These are phyloP conservation scores for Crocallis elinguaria DNA, from an alignment of 2,888 invertebrate species.

Conservation along the genomic window DNA sequence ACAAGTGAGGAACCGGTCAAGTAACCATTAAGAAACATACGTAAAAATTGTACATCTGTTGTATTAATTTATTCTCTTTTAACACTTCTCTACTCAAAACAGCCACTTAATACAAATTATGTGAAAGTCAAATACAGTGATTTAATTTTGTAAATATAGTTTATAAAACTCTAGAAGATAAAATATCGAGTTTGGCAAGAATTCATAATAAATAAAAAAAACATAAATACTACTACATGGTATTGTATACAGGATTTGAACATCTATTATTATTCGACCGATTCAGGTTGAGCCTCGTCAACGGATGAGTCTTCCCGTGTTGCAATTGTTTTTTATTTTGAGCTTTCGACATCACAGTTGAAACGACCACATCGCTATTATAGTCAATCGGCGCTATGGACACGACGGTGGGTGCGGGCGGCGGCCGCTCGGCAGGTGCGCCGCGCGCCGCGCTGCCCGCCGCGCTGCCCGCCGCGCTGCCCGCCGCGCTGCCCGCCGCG, in stretches of 20 bases:
- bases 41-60: constrained; percentile 80
- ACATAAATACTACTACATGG: constrained; percentile 89
- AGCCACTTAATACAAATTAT: constrained; percentile 78
- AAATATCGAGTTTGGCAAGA: constrained; percentile 85
- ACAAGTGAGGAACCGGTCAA: not conserved
- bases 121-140: constrained; percentile 81
- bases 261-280: constrained; percentile 88
- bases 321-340: constrained; percentile 93
- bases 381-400: constrained; percentile 75
- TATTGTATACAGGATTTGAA: constrained; percentile 94
- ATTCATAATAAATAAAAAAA: constrained; percentile 82
- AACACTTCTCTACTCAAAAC: constrained; percentile 80
- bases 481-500: too few species aligned
- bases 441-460: constrained; percentile 41
- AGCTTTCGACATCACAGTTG: constrained; percentile 89
- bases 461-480: constrained; percentile 30
- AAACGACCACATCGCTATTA: constrained; percentile 85
- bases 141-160: constrained; percentile 82
- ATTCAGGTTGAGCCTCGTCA: constrained; percentile 92
- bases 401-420: constrained; percentile 69
- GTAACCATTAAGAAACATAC: constrained; percentile 55
- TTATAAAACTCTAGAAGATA: constrained; percentile 84
- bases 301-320: constrained; percentile 96
- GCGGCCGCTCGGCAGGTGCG: constrained; percentile 60
- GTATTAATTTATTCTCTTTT: constrained; percentile 79